Base-by-base conservation (phyloP, 2,797 vertebrate species). In the Bradypus variegatus region DNA sequence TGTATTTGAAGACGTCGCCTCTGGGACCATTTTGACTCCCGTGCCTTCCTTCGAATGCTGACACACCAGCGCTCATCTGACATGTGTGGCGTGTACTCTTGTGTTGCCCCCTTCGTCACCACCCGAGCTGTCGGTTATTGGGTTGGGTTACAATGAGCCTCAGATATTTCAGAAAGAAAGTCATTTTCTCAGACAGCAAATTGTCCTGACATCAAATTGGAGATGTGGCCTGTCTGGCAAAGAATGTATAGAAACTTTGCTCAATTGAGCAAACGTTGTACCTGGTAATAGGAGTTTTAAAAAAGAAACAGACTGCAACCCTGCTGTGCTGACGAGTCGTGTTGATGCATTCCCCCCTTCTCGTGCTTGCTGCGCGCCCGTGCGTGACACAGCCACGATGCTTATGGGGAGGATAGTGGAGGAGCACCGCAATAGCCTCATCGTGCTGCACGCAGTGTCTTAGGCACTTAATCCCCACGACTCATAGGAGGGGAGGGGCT, bases 241-340 rank as follows among this genome's bases (percentile, higher is more conserved):
- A 89, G 89, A 55, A 16, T 16, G 25, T 1, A 13, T 7, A 14
- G 53, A 62, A 14, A 36, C 38, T 31, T 23, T 50, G 15, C 25
- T n/a, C 84, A 19, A 21, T 33, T 12, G 60, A 50, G 48, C n/a
- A 3, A 15, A 11, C 23, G 0, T 38, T 58, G 2, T 4, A 0
- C 67, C 8, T 36, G 78, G 31, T 76, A 15, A 21, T 3, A 23
- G 53, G 41, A 23, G 48, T 31, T 2, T 36, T 78, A 62, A 50
- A 48, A 58, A 21, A 3, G 12, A 58, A 21, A 16, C 15, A 21
- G 55, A 19, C 55, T 0, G 8, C n/a, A 25, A 3, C 13, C 48
- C 6, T 2, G 0, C 31, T 50, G n/a, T 7, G 25, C 73, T 3
- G 4, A 25, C 73, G 29, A 29, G 29, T 25, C 2, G 9, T 1